phyloP scores from a whole-genome alignment of 2,797 vertebrate species.

The Spondyliosoma cantharus region DNA sequence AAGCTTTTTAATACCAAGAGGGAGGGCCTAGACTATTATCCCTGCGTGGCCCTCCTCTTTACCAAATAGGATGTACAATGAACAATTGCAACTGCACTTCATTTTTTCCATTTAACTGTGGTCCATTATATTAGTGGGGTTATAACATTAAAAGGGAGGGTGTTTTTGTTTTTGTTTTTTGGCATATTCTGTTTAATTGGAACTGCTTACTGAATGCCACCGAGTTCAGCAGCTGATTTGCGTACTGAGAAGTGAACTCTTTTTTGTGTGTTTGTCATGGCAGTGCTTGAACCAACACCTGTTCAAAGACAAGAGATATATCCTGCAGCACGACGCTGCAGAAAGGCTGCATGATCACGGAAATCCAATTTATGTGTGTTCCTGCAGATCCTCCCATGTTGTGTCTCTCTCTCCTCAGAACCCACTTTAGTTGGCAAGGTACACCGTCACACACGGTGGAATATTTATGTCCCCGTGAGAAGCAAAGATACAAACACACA shows the following conservation, averaged over 20 bases:
- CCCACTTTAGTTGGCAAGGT: background rate
- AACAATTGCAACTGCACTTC: constrained; percentile 31
- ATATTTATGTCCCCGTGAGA: background rate
- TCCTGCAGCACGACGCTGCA: constrained; percentile 11
- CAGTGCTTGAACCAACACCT: constrained; percentile 11
- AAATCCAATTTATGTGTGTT: constrained; percentile 35
- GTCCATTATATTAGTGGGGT: constrained; percentile 51
- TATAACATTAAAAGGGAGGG: constrained; percentile 25
- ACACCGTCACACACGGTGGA: background rate
- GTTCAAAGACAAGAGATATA: constrained; percentile 10
- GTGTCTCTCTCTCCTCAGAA: constrained; percentile 16
- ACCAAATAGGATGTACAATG: constrained; percentile 31
- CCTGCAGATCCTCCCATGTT: constrained; percentile 17
- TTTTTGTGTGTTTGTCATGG: constrained; percentile 20
- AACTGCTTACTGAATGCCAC: constrained; percentile 2
- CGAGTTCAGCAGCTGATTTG: constrained; percentile 16
- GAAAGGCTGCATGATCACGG: constrained; percentile 12
- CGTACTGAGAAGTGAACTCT: constrained; percentile 5
- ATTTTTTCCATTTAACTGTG: constrained; percentile 46
- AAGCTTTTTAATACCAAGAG: constrained; percentile 16
- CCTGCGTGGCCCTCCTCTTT: constrained; percentile 34
- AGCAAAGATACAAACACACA: background rate
- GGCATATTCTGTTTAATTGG: constrained; percentile 10
- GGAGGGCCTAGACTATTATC: constrained; percentile 9
- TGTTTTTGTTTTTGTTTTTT: constrained; percentile 1